These are phyloP conservation scores for Mythimna lalbum DNA, from an alignment of 2,888 invertebrate genomes.

Conservation along the genomic window DNA sequence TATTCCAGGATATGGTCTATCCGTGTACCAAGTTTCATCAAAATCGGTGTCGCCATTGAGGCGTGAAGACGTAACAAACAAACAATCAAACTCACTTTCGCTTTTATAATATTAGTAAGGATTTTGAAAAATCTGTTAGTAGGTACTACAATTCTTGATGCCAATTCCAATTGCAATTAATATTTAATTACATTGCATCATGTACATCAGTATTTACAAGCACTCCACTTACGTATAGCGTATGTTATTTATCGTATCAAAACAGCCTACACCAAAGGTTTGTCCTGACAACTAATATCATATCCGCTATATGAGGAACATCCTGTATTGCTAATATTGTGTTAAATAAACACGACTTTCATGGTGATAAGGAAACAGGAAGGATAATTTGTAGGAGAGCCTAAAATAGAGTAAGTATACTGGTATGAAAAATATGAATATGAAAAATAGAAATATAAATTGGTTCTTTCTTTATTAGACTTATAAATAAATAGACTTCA, in stretches of 20 bases:
- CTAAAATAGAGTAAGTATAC: neutral
- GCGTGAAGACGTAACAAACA: too few species aligned
- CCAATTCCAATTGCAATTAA: too few species aligned
- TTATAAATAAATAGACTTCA: too few species aligned
- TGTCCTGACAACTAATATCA: neutral
- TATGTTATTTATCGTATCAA: neutral
- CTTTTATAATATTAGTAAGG: too few species aligned
- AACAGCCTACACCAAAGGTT: neutral
- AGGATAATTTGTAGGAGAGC: neutral
- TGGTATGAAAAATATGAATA: neutral
- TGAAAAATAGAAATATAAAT: neutral
- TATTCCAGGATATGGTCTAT: too few species aligned
- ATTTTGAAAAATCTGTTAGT: too few species aligned
- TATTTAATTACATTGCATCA: too few species aligned
- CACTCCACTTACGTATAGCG: neutral
- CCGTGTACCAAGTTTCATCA: too few species aligned
- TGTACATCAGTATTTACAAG: neutral
- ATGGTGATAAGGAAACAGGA: neutral
- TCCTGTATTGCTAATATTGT: constrained; percentile 5
- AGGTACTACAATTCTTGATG: too few species aligned
- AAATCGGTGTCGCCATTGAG: too few species aligned
- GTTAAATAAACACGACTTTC: neutral
- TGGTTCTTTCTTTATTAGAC: neutral
- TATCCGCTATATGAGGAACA: neutral
- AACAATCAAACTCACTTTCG: too few species aligned